Evolutionary conservation across 2,797 vertebrate species (phyloP).

Genomic region (Lepilemur septentrionalis): DNA sequence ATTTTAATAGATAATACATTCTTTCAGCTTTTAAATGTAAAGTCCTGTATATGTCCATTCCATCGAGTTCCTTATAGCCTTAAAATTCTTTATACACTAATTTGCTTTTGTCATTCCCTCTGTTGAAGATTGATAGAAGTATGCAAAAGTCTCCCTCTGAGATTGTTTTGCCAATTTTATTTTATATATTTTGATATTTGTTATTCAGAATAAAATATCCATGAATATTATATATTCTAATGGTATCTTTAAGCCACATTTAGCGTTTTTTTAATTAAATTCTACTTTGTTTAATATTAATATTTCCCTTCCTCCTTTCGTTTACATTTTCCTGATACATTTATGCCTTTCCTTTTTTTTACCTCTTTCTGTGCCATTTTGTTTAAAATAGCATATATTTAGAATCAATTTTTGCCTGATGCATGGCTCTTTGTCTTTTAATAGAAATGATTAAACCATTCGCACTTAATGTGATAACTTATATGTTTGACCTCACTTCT

Average conservation of each 20-base stretch:
- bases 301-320: neutral
- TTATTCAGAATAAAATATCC: conserved; percentile 39
- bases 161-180: neutral
- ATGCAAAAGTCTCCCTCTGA: neutral
- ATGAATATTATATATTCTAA: neutral
- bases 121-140: neutral
- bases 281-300: conserved; percentile 11
- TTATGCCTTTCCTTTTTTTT: neutral
- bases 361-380: neutral
- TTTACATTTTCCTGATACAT: conserved; percentile 8
- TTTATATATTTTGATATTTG: neutral
- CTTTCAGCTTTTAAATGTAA: neutral
- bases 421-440: conserved; percentile 47
- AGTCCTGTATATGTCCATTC: neutral
- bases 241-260: neutral
- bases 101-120: neutral
- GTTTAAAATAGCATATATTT: conserved; percentile 55
- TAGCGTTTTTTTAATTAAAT: neutral
- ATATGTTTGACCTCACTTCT: conserved; percentile 32
- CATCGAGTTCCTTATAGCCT: neutral
- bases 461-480: conserved; percentile 48
- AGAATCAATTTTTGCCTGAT: conserved; percentile 21
- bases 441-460: conserved; percentile 60
- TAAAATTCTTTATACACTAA: neutral
- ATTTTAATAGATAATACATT: neutral